phyloP scores from a whole-genome alignment of 2,888 invertebrate species.

The Hedychridium roseum region DNA sequence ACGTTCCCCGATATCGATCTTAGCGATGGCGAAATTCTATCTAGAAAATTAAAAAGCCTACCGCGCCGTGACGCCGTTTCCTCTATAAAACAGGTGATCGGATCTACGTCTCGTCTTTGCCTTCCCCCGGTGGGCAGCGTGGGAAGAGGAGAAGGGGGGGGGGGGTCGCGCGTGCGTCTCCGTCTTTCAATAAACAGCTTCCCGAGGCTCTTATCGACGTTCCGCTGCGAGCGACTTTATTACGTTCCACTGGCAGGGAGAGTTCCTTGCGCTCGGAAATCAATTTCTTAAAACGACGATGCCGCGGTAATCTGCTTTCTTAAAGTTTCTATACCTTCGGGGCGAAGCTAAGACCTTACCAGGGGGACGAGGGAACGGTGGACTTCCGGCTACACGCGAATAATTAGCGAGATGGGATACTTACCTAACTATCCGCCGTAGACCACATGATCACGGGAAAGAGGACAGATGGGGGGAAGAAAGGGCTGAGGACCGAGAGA shows the following conservation, averaged over 20 bases:
- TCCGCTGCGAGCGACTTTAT: slow-evolving; percentile 13
- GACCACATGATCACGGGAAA: slow-evolving; percentile 29
- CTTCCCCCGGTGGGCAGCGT: background rate
- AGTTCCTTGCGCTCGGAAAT: slow-evolving; percentile 15
- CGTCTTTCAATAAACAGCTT: slow-evolving; percentile 7
- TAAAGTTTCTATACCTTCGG: slow-evolving; percentile 8
- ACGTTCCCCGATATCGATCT: slow-evolving; percentile 34
- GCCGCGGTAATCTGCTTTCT: slow-evolving; percentile 23
- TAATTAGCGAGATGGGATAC: slow-evolving; percentile 45
- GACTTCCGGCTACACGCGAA: slow-evolving; percentile 22
- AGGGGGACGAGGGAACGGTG: background rate
- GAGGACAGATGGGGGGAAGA: too few species aligned
- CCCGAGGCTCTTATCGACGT: slow-evolving; percentile 10
- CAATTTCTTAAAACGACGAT: slow-evolving; percentile 35
- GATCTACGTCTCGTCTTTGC: slow-evolving; percentile 10
- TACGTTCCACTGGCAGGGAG: slow-evolving; percentile 2
- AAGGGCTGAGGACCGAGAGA: slow-evolving; percentile 13
- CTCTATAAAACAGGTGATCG: slow-evolving; percentile 17
- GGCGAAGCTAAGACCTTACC: too few species aligned
- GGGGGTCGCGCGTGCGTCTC: background rate
- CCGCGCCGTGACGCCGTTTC: slow-evolving; percentile 13
- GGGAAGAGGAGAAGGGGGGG: too few species aligned
- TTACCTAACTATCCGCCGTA: slow-evolving; percentile 34
- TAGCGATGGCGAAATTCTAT: slow-evolving; percentile 30
- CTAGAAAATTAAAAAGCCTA: slow-evolving; percentile 36